phyloP scores from a whole-genome alignment of 2,888 invertebrate genomes.

The Euclidia mi region DNA sequence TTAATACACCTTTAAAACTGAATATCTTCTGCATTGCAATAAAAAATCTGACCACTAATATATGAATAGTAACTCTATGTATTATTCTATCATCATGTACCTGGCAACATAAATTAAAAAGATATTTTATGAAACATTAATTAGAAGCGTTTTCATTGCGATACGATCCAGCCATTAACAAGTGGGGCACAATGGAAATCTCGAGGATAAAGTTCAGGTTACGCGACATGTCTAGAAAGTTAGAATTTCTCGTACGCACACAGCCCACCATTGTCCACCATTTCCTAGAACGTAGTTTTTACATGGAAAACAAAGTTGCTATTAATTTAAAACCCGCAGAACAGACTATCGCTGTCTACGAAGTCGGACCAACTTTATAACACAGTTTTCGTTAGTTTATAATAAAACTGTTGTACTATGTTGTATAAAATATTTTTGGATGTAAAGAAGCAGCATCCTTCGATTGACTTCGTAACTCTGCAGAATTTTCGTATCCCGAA shows the following conservation, averaged over 20 bases:
- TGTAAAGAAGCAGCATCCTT: too few species aligned
- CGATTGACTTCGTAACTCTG: too few species aligned
- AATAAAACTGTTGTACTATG: not conserved
- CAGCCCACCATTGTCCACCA: conserved; percentile 4
- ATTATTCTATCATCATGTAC: too few species aligned
- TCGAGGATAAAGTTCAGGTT: not conserved
- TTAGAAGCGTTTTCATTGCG: not conserved
- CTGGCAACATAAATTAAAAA: too few species aligned
- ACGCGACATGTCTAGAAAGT: conserved; percentile 9
- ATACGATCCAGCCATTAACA: not conserved
- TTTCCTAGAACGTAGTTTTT: conserved; percentile 20
- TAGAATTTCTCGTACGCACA: conserved; percentile 5
- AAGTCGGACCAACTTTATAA: conserved; percentile 2
- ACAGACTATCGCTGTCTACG: conserved; percentile 2
- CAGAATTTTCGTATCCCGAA: too few species aligned
- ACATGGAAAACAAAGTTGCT: conserved; percentile 11
- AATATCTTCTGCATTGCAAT: too few species aligned
- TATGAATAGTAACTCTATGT: too few species aligned
- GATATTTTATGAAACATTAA: too few species aligned
- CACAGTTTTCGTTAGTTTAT: too few species aligned
- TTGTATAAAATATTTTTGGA: too few species aligned
- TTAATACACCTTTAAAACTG: too few species aligned
- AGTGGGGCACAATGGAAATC: conserved; percentile 1
- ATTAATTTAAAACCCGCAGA: conserved; percentile 16
- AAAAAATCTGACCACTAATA: too few species aligned